Evolutionary conservation across 2,113 vertebrate genomes (phyloP).

Genomic region (Hiodon tergisus): DNA sequence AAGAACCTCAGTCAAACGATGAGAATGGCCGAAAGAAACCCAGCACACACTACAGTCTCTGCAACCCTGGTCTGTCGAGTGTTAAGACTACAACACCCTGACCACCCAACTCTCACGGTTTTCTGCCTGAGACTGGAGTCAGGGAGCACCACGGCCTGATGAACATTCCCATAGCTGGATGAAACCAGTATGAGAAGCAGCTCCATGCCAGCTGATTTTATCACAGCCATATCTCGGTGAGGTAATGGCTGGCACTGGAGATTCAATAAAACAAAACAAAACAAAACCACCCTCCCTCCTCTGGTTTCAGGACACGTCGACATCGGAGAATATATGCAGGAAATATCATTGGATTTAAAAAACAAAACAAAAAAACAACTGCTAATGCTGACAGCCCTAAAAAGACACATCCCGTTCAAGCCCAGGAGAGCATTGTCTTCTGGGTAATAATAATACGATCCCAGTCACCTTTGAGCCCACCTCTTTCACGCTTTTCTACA

Average conservation of each 20-base stretch:
- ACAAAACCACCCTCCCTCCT: neutral
- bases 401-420: no score
- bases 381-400: no score
- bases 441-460: no score
- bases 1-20: no score
- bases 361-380: no score
- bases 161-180: neutral
- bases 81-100: neutral
- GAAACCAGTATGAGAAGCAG: neutral
- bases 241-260: constrained; percentile 5
- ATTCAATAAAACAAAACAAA: neutral
- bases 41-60: no score
- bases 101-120: neutral
- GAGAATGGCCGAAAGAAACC: no score
- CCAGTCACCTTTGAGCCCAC: no score
- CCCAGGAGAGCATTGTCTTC: no score
- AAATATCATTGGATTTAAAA: no score
- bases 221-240: constrained; percentile 12
- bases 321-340: neutral
- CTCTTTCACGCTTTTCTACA: no score
- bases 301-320: neutral
- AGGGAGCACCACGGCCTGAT: neutral
- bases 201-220: neutral
- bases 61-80: no score
- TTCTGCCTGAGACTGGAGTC: neutral